phyloP scores from a whole-genome alignment of 2,797 vertebrate genomes.

The Cynodonichthys magdalenae region DNA sequence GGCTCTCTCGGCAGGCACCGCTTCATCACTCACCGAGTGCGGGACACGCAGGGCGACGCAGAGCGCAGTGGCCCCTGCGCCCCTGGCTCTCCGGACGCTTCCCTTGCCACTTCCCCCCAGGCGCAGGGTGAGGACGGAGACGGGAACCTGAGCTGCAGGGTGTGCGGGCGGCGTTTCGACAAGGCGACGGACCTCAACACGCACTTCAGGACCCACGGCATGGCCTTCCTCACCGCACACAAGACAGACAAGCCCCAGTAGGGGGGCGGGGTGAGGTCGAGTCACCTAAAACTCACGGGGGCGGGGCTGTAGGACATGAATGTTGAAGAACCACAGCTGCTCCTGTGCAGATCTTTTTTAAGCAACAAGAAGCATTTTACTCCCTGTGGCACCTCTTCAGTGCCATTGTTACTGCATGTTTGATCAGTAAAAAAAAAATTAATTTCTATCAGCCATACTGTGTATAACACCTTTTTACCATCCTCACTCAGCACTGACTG shows the following conservation, averaged over 20 bases:
- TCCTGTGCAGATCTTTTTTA: conserved; percentile 53
- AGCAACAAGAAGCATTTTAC: conserved; percentile 54
- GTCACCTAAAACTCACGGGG: conserved; percentile 16
- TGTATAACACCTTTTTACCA: conserved; percentile 38
- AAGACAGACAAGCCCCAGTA: conserved; percentile 88
- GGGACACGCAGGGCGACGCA: conserved; percentile 68
- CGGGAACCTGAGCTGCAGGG: conserved; percentile 85
- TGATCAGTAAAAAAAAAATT: conserved; percentile 39
- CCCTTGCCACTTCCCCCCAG: conserved; percentile 65
- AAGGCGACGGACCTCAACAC: conserved; percentile 93
- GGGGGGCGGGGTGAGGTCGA: neutral
- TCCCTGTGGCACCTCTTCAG: conserved; percentile 54
- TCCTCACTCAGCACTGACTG: conserved; percentile 51
- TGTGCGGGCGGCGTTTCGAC: conserved; percentile 91
- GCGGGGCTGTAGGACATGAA: conserved; percentile 56
- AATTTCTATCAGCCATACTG: conserved; percentile 57
- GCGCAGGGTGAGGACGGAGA: conserved; percentile 73
- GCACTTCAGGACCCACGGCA: conserved; percentile 95
- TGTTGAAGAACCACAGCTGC: conserved; percentile 58
- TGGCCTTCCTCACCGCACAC: conserved; percentile 95
- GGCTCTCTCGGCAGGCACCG: conserved; percentile 91
- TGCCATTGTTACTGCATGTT: conserved; percentile 74
- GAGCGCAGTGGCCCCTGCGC: conserved; percentile 49
- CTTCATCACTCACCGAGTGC: conserved; percentile 95
- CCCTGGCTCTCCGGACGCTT: conserved; percentile 78